Percentiles rank a stretch among this genome's conserved stretches.
phyloP scores from a whole-genome alignment of 30 jellyfish, hydroid and myxozoan genomes.

The Aurelia sp. region DNA sequence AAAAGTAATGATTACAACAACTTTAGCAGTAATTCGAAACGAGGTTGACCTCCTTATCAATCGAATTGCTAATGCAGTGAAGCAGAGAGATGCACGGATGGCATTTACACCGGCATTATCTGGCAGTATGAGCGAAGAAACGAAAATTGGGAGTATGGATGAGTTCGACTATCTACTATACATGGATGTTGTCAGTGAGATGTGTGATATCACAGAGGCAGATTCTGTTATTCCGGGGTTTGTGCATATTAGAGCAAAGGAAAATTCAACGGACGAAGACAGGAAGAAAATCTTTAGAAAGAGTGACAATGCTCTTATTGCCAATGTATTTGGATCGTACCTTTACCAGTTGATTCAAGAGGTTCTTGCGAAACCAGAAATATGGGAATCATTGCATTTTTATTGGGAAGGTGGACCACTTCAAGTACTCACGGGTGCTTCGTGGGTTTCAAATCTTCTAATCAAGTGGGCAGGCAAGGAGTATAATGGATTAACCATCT shows the following conservation, averaged over 20 bases:
- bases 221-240: slow-evolving; percentile 22
- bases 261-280: background rate
- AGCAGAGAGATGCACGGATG: slow-evolving; percentile 14
- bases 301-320: slow-evolving; percentile 15
- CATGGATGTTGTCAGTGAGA: slow-evolving; percentile 25
- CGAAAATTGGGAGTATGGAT: slow-evolving; percentile 7
- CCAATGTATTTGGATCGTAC: slow-evolving; percentile 12
- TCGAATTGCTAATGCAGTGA: slow-evolving; percentile 8
- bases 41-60: background rate
- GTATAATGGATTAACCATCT: slow-evolving; percentile 2
- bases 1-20: background rate
- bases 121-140: slow-evolving; percentile 39
- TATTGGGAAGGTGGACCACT: slow-evolving; percentile 18
- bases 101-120: slow-evolving; percentile 25
- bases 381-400: slow-evolving; percentile 6
- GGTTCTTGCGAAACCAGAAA: slow-evolving; percentile 2
- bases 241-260: slow-evolving; percentile 6
- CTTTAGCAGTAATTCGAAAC: background rate
- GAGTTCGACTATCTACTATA: slow-evolving; percentile 31
- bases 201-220: background rate
- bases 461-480: slow-evolving; percentile 14
- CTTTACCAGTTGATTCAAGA: slow-evolving; percentile 8
- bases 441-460: slow-evolving; percentile 2
- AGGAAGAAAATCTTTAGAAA: background rate
- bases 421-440: background rate